Evolutionary conservation across 2,888 invertebrate genomes (phyloP).

Genomic region (Nyleta sp.): DNA sequence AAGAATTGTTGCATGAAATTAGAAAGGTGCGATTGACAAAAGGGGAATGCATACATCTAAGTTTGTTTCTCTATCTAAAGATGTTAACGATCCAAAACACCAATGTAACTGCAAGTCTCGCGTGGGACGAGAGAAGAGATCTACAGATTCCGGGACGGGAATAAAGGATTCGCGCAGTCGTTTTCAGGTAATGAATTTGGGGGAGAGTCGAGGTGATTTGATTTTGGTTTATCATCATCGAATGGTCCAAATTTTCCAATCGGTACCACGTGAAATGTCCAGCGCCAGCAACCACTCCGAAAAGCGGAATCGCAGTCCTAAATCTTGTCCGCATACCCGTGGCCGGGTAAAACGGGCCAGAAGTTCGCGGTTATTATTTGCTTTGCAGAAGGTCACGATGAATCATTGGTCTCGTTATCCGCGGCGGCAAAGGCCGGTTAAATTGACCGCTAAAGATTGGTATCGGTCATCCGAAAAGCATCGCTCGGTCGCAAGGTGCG

Average conservation of each 20-base stretch:
- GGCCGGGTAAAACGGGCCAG: not conserved
- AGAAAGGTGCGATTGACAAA: not conserved
- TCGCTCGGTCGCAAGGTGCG: conserved; percentile 59
- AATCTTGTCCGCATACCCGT: not conserved
- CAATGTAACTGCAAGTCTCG: too few species aligned
- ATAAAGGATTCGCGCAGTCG: too few species aligned
- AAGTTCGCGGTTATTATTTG: conserved; percentile 26
- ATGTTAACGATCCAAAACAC: too few species aligned
- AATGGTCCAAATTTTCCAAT: too few species aligned
- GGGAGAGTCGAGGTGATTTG: too few species aligned
- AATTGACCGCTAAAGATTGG: conserved; percentile 55
- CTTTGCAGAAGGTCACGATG: conserved; percentile 9
- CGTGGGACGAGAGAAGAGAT: too few species aligned
- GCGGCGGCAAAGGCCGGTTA: conserved; percentile 24
- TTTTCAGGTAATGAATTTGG: too few species aligned
- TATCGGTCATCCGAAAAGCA: conserved; percentile 63
- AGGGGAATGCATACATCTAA: not conserved
- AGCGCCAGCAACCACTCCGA: too few species aligned
- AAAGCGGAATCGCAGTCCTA: not conserved
- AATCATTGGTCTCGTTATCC: conserved; percentile 48
- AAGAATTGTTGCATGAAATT: conserved; percentile 10
- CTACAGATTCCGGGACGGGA: too few species aligned
- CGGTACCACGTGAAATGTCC: too few species aligned
- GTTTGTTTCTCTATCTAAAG: too few species aligned
- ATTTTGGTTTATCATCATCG: too few species aligned